Evolutionary conservation across 2,888 invertebrate species (phyloP).

Genomic region (Drepanosiphum platanoidis): DNA sequence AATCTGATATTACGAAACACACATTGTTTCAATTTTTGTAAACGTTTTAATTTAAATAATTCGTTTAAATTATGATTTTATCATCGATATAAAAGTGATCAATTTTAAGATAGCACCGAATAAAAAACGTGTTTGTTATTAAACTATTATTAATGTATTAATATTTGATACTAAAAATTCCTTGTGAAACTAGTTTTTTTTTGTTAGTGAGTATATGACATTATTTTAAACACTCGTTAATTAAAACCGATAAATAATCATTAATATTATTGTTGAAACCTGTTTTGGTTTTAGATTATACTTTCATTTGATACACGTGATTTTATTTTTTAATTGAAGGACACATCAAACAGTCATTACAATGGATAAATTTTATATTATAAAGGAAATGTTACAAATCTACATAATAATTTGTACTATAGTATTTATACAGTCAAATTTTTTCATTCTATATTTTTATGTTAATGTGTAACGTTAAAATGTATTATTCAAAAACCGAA

Average conservation of each 20-base stretch:
- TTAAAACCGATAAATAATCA: background rate
- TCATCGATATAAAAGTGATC: background rate
- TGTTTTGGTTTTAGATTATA: background rate
- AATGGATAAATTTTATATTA: background rate
- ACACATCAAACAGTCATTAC: background rate
- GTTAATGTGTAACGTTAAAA: too few relatives aligned
- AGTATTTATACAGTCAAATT: background rate
- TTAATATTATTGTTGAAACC: background rate
- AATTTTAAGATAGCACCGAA: background rate
- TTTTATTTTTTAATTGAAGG: background rate
- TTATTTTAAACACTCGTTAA: background rate
- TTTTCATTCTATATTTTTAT: background rate
- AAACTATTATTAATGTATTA: background rate
- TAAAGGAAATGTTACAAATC: background rate
- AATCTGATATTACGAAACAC: background rate
- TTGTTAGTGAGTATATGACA: background rate
- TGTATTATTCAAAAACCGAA: too few relatives aligned
- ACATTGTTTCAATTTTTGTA: background rate
- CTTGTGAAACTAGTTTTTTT: background rate
- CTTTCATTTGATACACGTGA: conserved; percentile 2
- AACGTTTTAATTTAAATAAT: background rate
- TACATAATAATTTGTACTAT: background rate
- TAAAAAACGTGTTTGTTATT: background rate
- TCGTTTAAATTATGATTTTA: background rate
- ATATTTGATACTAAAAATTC: background rate